Percentiles rank a stretch among this genome's conserved stretches.
These are phyloP conservation scores for Acarapis woodi DNA, from an alignment of 1,140 invertebrate genomes.

Conservation along the genomic window DNA sequence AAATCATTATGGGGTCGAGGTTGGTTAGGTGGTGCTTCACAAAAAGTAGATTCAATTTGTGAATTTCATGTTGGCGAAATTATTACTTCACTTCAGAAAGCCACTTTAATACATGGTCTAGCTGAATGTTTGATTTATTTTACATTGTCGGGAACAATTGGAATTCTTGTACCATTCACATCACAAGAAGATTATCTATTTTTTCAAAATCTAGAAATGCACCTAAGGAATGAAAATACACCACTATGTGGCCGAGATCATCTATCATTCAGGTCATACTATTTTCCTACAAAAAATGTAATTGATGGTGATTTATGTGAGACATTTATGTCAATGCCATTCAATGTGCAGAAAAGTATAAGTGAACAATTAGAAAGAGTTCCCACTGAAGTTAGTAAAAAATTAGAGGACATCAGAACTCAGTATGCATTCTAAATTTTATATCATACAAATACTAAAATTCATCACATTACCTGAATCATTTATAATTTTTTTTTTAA, in stretches of 20 bases:
- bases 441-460: slow-evolving; percentile 21
- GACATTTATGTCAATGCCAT: slow-evolving; percentile 87
- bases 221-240: slow-evolving; percentile 86
- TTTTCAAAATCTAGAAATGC: slow-evolving; percentile 98
- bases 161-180: slow-evolving; percentile 85
- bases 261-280: slow-evolving; percentile 81
- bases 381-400: slow-evolving; percentile 40
- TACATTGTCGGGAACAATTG: slow-evolving; percentile 75
- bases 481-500: not conserved
- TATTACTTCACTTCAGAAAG: slow-evolving; percentile 59
- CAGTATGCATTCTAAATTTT: slow-evolving; percentile 21
- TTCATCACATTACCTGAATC: not conserved
- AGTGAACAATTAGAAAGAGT: slow-evolving; percentile 74
- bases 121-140: slow-evolving; percentile 86
- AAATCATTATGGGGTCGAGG: slow-evolving; percentile 95
- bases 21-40: slow-evolving; percentile 77
- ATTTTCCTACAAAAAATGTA: slow-evolving; percentile 93
- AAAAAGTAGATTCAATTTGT: slow-evolving; percentile 72
- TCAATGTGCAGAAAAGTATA: slow-evolving; percentile 73
- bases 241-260: slow-evolving; percentile 91
- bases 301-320: slow-evolving; percentile 97
- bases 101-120: slow-evolving; percentile 83
- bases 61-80: slow-evolving; percentile 91
- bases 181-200: slow-evolving; percentile 96
- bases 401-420: slow-evolving; percentile 23